Evolutionary conservation across 2,888 invertebrate genomes (phyloP).

Genomic region (Bursaphelenchus okinawaensis): DNA sequence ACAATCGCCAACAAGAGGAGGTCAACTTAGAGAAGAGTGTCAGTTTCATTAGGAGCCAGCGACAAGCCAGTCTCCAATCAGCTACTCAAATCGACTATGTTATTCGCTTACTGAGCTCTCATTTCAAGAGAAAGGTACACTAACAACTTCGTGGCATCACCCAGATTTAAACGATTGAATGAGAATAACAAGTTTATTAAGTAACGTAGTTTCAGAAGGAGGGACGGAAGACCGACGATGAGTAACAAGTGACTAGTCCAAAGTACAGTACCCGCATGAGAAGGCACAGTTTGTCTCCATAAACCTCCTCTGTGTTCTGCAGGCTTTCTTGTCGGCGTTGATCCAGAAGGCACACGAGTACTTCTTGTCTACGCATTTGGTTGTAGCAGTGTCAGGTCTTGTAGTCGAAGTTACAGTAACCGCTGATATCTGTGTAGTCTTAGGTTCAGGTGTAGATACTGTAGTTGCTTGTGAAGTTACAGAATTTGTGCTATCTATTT

Average conservation of each 20-base stretch:
- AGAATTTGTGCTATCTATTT: no score
- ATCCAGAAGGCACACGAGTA: conserved; percentile 55
- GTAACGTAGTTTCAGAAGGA: neutral
- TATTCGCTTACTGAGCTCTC: neutral
- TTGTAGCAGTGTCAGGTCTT: no score
- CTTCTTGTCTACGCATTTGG: conserved; percentile 22
- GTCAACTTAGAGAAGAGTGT: neutral
- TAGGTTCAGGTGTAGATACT: no score
- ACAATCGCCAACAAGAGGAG: neutral
- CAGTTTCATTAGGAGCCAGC: neutral
- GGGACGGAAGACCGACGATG: neutral
- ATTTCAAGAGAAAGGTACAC: neutral
- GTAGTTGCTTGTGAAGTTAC: no score
- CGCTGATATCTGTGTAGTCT: no score
- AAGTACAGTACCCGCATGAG: conserved; percentile 35
- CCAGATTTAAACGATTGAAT: no score
- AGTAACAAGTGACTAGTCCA: neutral
- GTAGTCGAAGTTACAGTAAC: no score
- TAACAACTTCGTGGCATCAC: no score
- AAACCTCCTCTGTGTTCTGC: conserved; percentile 43
- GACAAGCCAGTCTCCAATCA: neutral
- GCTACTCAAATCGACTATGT: neutral
- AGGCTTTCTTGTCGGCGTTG: conserved; percentile 39
- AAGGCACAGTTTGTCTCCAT: conserved; percentile 52
- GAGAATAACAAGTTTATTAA: neutral